Conservation (phyloP, 1,140 invertebrate species). For the Theocolax elegans region DNA sequence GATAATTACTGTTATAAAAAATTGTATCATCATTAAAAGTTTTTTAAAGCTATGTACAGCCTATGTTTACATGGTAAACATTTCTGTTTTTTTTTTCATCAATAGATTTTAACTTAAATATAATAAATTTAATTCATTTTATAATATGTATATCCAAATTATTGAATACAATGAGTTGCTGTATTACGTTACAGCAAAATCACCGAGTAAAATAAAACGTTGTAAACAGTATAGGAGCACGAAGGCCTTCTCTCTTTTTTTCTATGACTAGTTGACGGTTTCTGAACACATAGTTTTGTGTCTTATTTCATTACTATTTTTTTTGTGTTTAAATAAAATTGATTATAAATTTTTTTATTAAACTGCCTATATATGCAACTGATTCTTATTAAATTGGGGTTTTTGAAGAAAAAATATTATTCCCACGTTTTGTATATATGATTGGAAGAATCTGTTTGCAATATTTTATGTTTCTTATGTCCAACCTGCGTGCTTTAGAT, state of each 20-base stretch:
- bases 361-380: not conserved
- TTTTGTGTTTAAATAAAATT: constrained; percentile 1
- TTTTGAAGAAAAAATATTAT: constrained; percentile 22
- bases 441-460: constrained; percentile 26
- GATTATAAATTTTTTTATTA: not conserved
- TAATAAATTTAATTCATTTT: constrained; percentile 41
- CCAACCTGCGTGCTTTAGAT: constrained; percentile 33
- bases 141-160: too few species aligned
- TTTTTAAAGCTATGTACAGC: constrained; percentile 40
- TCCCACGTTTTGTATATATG: not conserved
- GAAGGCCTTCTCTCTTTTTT: constrained; percentile 39
- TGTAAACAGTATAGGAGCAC: constrained; percentile 36
- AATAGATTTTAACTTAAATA: constrained; percentile 45
- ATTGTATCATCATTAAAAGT: constrained; percentile 38
- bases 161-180: constrained; percentile 4
- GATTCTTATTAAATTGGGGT: not conserved
- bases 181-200: constrained; percentile 10
- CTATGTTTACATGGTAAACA: constrained; percentile 54
- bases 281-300: constrained; percentile 32
- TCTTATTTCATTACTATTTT: constrained; percentile 23
- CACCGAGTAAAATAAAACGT: constrained; percentile 29
- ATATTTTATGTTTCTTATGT: constrained; percentile 7
- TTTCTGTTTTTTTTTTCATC: constrained; percentile 27
- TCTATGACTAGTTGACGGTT: constrained; percentile 38
- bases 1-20: constrained; percentile 41